Evolutionary conservation across 2,888 invertebrate genomes (phyloP), one percentile per base, ranked within the genome.

Genomic region (Eremobia ochroleuca): DNA sequence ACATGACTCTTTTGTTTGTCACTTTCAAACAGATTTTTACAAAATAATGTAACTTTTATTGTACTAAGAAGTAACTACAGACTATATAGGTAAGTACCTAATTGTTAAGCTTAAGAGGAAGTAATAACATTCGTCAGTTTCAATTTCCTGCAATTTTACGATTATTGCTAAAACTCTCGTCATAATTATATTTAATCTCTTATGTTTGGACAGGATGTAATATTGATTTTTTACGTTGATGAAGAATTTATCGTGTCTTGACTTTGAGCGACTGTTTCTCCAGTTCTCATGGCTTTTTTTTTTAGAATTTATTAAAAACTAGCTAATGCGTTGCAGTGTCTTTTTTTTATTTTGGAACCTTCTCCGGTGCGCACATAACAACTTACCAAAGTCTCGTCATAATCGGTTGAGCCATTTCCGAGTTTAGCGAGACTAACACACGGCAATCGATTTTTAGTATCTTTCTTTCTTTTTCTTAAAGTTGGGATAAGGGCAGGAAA

Each of bases 91-190:
- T 68, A 43, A 82, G n/a, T n/a, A n/a, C n/a, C n/a, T n/a, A n/a
- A n/a, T 78, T 64, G 72, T 70, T 68, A 49, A 58, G 40, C 69
- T 70, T 68, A 49, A 58, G 40, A 82, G 83, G 86, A 83, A 85
- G 83, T 83, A 59, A 74, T 85, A 52, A 74, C 55, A 66, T 78
- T 65, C 65, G 75, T 83, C 69, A 40, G 18, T 74, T 70, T 62
- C 55, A 58, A 82, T 78, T 85, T 83, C 83, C 83, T 82, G 86
- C 52, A 75, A 85, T 75, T 82, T 83, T 75, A 85, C 65, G 78
- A 78, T 58, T 72, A 78, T 82, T 82, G 86, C 74, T 52, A 82
- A 85, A 83, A 78, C 49, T 34, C 68, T 61, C 61, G 86, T 49
- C 78, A 40, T 82, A 58, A 78, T 72, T 78, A 77, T 28, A 55